Base-by-base conservation (phyloP, 2,888 invertebrate genomes). In the Punctoribates punctum region DNA sequence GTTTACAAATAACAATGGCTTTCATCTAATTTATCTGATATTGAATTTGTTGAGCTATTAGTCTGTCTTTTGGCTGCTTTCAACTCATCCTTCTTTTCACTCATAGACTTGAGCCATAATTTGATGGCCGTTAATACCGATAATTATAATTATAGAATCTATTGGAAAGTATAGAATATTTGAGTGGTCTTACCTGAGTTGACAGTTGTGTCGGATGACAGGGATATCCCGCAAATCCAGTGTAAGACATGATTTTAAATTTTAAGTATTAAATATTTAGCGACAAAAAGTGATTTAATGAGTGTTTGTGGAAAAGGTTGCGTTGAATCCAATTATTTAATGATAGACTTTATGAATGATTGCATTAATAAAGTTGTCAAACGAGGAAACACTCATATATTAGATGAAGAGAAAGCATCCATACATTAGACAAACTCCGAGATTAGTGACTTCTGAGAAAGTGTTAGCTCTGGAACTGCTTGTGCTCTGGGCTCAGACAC, bases 311-410 rank as follows among this genome's bases (percentile, higher is more conserved):
- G 20, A 11, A 60, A 6, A 23, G 11, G 60, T 60, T 17, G 20
- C 20, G 15, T 60, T 60, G 4, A 60, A 60, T 60, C 20, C 6
- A 60, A 60, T 60, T 15, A 60, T 60, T 23, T 60, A 60, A 60
- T 60, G 20, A 60, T 11, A 48, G 48, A 48, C 5, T 48, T 48
- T n/a, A 48, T 60, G 60, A 60, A 11, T 60, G 60, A 60, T 60
- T 17, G 4, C 15, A 60, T 60, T 60, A 60, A 60, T 60, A 60
- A 54, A 60, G 60, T 60, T 60, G 60, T 60, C 60, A 60, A 60
- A 60, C 60, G 20, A 60, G 60, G 34, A 34, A 34, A 34, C 34
- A 34, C 34, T 60, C 60, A 60, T 60, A 60, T 60, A 60, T 60
- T 60, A 60, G 23, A 17, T 34, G 34, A 60, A 60, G 20, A 60